Evolutionary conservation across 2,888 invertebrate species (phyloP), one percentile per base, ranked within the genome.

Genomic region (Scrobipalpa atriplicella): DNA sequence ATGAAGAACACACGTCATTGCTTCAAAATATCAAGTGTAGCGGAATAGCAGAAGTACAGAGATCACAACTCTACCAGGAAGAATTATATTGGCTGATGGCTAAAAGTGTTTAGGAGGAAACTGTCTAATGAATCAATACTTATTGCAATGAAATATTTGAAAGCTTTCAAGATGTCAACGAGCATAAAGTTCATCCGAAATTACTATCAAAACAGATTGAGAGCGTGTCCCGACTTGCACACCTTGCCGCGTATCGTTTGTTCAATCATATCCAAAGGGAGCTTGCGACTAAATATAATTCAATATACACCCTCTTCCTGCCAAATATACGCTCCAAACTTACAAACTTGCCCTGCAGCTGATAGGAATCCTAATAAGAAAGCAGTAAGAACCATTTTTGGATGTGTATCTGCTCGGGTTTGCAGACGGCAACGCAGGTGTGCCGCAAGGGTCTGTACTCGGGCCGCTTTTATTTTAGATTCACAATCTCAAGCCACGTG

Each of bases 281-380:
- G 88, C 86, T 84, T 87, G 81, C 80, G 84, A 90, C 92, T 92
- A 90, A 91, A 92, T 91, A 92, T 92, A 92, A 89, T 89, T 87
- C 87, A 86, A 88, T 88, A 85, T 84, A 89, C 90, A 89, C 92
- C 92, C 92, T 92, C 92, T 90, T 92, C 91, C 92, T 91, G 90
- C 89, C 89, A 88, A 90, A 91, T 89, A 88, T 89, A 84, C 82
- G 81, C 80, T 75, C 72, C 29, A 29, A 74, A 78, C 79, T 79
- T 78, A 84, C 84, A 78, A 83, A 62, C 64, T 64, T 68, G 68
- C 70, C 38, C 39, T 78, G 70, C 80, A 68, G 66, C 68, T 64
- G 16, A 0, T 61, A 29, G 67, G 61, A 67, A 16, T 72, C 75
- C 70, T 88, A 47, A 85, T 78, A 68, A 21, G 63, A 71, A 69